These are phyloP conservation scores for Parnassius apollo DNA, from an alignment of 2,888 invertebrate genomes.

Conservation along the genomic window DNA sequence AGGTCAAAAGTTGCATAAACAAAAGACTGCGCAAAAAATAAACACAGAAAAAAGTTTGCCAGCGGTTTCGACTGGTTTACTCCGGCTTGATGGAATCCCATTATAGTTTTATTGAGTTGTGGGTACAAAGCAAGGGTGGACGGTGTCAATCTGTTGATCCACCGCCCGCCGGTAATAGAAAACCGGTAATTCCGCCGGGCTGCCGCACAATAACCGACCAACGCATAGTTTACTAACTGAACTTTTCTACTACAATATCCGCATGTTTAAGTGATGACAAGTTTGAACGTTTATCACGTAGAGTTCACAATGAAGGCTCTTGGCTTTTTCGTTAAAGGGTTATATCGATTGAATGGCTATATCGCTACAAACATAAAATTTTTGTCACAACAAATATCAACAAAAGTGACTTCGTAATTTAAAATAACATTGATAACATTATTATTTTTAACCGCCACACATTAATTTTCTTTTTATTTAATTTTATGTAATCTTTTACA, in stretches of 20 bases:
- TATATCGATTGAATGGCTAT: no score
- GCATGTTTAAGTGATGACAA: no score
- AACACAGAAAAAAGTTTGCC: constrained; percentile 25
- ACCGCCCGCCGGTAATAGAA: constrained; percentile 52
- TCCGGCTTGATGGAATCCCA: constrained; percentile 65
- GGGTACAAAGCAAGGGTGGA: constrained; percentile 50
- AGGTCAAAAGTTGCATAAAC: constrained; percentile 43
- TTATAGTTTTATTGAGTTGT: constrained; percentile 74
- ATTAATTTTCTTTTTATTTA: no score
- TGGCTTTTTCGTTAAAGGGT: no score
- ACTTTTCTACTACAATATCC: constrained; percentile 23
- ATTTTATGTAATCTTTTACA: no score
- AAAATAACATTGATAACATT: no score
- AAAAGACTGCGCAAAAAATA: constrained; percentile 42
- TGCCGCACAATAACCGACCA: constrained; percentile 45
- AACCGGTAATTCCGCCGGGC: constrained; percentile 36
- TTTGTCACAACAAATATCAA: no score
- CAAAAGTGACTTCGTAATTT: no score
- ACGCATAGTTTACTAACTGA: constrained; percentile 38
- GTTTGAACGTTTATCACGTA: no score
- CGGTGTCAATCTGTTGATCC: constrained; percentile 54
- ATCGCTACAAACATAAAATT: no score
- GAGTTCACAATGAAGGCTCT: no score
- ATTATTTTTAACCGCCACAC: no score
- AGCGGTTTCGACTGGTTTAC: constrained; percentile 63